Percentiles rank a stretch among this genome's conserved stretches.
phyloP scores from a whole-genome alignment of 2,888 invertebrate genomes.

The Geotrupes spiniger region DNA sequence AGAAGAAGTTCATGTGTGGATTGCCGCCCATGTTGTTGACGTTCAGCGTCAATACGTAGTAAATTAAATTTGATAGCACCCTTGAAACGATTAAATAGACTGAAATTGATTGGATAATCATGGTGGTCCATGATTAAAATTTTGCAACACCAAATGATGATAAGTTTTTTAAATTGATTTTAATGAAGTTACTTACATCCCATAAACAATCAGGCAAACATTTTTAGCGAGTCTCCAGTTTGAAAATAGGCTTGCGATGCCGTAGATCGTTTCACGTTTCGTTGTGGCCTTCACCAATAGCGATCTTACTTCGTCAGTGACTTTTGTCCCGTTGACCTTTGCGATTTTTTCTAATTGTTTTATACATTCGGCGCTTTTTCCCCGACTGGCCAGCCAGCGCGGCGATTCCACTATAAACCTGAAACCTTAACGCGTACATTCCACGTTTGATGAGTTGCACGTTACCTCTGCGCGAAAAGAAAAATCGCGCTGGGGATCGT shows the following conservation, averaged over 20 bases:
- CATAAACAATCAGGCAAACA: conserved; percentile 54
- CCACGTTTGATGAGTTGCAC: not conserved
- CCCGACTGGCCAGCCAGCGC: conserved; percentile 60
- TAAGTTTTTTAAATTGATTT: too few species aligned
- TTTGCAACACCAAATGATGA: too few species aligned
- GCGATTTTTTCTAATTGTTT: conserved; percentile 56
- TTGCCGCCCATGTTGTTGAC: conserved; percentile 59
- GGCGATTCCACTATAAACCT: conserved; percentile 65
- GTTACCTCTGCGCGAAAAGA: conserved; percentile 51
- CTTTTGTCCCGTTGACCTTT: conserved; percentile 52
- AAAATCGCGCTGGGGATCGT: conserved; percentile 50
- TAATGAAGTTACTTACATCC: conserved; percentile 50
- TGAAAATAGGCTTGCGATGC: conserved; percentile 57
- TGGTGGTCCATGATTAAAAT: too few species aligned
- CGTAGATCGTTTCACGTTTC: conserved; percentile 51
- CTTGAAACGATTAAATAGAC: too few species aligned
- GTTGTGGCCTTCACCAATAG: conserved; percentile 17
- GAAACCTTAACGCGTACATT: conserved; percentile 11
- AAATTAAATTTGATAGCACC: conserved; percentile 53
- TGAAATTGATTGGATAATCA: too few species aligned
- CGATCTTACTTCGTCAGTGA: conserved; percentile 44
- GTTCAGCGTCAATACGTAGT: conserved; percentile 54
- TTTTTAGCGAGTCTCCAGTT: conserved; percentile 56
- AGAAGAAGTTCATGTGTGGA: conserved; percentile 64
- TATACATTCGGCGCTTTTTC: conserved; percentile 52